A percentile compares a stretch with the other conserved stretches of the same genome.
Evolutionary conservation across 92 coral and sea anemone species (phyloP).

Genomic region (Palythoa grandis): DNA sequence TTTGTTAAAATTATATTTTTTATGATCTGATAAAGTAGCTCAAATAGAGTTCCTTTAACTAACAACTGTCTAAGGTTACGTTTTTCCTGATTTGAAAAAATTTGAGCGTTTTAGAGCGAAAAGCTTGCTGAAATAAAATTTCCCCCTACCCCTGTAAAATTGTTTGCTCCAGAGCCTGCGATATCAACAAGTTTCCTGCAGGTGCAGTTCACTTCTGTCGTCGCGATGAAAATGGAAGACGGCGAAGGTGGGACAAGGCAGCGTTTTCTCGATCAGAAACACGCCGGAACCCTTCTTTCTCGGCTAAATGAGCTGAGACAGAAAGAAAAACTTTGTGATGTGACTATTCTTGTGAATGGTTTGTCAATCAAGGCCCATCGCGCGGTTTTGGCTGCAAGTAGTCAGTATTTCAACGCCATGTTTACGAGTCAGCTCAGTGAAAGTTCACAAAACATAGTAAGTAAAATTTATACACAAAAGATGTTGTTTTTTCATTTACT

Average conservation of each 20-base stretch:
- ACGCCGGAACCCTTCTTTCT: conserved; percentile 77
- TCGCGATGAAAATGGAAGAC: conserved; percentile 58
- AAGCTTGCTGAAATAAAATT: background rate
- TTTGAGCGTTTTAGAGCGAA: background rate
- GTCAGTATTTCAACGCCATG: conserved; percentile 95
- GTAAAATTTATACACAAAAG: conserved; percentile 27
- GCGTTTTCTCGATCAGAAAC: conserved; percentile 73
- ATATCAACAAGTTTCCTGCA: conserved; percentile 24
- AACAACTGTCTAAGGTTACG: background rate
- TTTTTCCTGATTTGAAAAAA: background rate
- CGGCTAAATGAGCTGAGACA: conserved; percentile 81
- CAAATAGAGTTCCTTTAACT: background rate
- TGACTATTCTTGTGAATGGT: conserved; percentile 76
- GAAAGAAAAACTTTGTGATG: conserved; percentile 94
- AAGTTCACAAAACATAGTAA: conserved; percentile 77
- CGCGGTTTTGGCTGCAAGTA: conserved; percentile 91
- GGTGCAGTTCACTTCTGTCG: background rate
- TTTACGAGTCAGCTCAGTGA: conserved; percentile 91
- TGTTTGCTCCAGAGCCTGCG: conserved; percentile 56
- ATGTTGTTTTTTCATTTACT: too few species aligned
- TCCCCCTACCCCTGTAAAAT: background rate
- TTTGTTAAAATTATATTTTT: background rate
- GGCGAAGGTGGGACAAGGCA: conserved; percentile 59
- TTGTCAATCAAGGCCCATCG: conserved; percentile 80
- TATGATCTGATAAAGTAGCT: background rate